Evolutionary conservation across 2,113 vertebrate species (phyloP), one percentile per base, ranked within the genome.

Genomic region (Tragelaphus imberbis): DNA sequence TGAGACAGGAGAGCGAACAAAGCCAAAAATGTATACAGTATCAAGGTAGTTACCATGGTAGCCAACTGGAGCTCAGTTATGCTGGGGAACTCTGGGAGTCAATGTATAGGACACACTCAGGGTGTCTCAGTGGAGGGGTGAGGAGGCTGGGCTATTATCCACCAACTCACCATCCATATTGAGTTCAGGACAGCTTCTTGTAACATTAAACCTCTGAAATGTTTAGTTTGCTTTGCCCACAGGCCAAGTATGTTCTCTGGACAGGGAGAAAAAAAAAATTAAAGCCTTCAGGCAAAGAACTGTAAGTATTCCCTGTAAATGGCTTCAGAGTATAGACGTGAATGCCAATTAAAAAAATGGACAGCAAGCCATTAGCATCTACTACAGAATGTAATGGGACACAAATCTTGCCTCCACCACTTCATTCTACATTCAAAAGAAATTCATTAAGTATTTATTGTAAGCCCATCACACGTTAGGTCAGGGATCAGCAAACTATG

Each of bases 291-390:
- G 75, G 40, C 40, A 92, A 75, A 96, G 47, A 95, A n/a, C 5
- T 68, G 4, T 59, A 94, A 44, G 23, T 80, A 47, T 77, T 96
- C 28, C 40, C n/a, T 88, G 5, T 88, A 84, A 68, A 28, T 33
- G 80, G 49, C 49, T 96, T 95, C 51, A 55, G 75, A 55, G 16
- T 55, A 15, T 84, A 59, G 63, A 87, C 77, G 44, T 61, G 65
- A 88, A 95, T 71, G 17, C 14, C 81, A 84, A 90, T 61, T n/a
- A 75, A 75, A 36, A 84, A 91, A 44, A 88, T 13, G 27, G 56
- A 94, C 49, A 91, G 81, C 63, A 93, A 79, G 88, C 56, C 65
- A 84, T 75, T 90, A 95, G 55, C 40, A 84, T 95, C 75, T 88
- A 58, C 44, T 79, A 84, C 12, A 19, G 40, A 93, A 79, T 68